phyloP scores from a whole-genome alignment of 2,797 vertebrate species.

The Pteropus rufus region DNA sequence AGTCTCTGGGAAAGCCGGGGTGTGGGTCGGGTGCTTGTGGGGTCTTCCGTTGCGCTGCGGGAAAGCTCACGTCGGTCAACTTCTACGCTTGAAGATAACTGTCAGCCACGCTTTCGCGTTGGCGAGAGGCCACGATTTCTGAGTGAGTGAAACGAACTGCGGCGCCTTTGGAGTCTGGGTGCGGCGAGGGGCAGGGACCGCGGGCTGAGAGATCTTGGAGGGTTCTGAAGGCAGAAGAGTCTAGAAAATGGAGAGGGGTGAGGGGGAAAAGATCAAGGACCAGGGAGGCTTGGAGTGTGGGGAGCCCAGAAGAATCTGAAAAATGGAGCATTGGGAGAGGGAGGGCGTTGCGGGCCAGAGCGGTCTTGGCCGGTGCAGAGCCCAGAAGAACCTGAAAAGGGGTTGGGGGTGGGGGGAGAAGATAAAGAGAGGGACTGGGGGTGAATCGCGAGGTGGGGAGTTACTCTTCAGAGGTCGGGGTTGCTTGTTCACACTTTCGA shows the following conservation, averaged over 20 bases:
- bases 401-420: neutral
- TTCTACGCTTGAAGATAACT: neutral
- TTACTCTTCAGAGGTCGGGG: no score
- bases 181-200: conserved; percentile 84
- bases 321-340: neutral
- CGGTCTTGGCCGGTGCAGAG: neutral
- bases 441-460: neutral
- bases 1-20: no score
- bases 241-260: neutral
- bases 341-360: neutral
- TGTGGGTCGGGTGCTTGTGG: no score
- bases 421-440: no score
- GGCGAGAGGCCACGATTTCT: neutral
- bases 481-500: neutral
- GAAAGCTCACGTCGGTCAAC: no score
- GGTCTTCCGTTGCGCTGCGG: neutral
- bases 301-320: neutral
- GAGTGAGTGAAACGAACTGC: conserved; percentile 88
- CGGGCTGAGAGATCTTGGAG: conserved; percentile 86
- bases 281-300: neutral
- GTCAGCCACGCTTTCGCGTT: neutral
- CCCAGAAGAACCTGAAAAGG: neutral
- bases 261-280: no score
- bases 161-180: conserved; percentile 87
- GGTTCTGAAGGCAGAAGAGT: neutral